phyloP scores from a whole-genome alignment of 2,888 invertebrate genomes.

The Dryocosmus kuriphilus region DNA sequence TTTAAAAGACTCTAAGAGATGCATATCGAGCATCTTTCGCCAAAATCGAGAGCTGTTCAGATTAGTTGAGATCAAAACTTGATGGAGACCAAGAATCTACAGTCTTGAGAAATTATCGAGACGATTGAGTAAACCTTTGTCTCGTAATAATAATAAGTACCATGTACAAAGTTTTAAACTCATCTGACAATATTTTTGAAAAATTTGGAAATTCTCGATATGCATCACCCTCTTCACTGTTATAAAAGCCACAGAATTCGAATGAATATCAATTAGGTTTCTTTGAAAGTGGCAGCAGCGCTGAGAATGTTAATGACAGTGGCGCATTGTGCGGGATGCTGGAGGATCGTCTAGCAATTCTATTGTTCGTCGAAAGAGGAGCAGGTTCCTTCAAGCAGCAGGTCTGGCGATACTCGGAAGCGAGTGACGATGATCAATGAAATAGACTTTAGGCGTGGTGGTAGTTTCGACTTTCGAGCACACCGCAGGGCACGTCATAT shows the following conservation, averaged over 20 bases:
- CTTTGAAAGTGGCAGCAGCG: neutral
- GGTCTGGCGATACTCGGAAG: slow-evolving; percentile 57
- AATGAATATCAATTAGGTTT: slow-evolving; percentile 31
- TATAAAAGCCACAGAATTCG: slow-evolving; percentile 12
- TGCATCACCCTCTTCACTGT: neutral
- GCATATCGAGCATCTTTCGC: too few species aligned
- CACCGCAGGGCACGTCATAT: slow-evolving; percentile 50
- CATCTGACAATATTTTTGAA: too few species aligned
- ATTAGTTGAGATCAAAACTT: too few species aligned
- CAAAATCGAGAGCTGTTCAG: too few species aligned
- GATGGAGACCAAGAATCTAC: too few species aligned
- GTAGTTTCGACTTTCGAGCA: slow-evolving; percentile 49
- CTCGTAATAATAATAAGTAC: too few species aligned
- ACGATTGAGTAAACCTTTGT: too few species aligned
- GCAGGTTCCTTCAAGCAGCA: slow-evolving; percentile 43
- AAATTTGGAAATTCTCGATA: too few species aligned
- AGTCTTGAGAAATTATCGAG: too few species aligned
- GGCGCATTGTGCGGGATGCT: slow-evolving; percentile 37
- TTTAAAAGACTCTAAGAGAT: too few species aligned
- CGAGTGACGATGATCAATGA: slow-evolving; percentile 72
- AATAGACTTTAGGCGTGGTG: slow-evolving; percentile 67
- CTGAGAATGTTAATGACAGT: slow-evolving; percentile 24
- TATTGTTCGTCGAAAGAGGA: slow-evolving; percentile 44
- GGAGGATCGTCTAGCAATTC: slow-evolving; percentile 44
- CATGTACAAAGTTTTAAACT: too few species aligned